These are phyloP conservation scores for Lamellibrachia satsuma DNA, from an alignment of 2,888 invertebrate genomes.

Conservation along the genomic window DNA sequence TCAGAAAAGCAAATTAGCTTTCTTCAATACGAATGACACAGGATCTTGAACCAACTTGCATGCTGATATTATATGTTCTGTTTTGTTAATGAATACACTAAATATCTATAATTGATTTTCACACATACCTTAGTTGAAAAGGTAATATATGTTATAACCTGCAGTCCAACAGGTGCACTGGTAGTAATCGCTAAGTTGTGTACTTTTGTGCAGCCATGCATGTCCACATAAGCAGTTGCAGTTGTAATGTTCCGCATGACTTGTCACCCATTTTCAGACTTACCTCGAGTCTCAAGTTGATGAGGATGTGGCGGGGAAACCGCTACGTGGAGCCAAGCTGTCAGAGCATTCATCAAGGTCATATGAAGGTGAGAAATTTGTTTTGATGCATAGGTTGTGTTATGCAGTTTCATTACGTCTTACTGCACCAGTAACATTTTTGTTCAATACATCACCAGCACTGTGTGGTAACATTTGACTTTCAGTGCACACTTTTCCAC, in stretches of 20 bases:
- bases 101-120: too few species aligned
- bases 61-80: too few species aligned
- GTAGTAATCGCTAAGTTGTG: not conserved
- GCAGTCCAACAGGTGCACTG: too few species aligned
- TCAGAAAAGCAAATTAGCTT: too few species aligned
- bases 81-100: too few species aligned
- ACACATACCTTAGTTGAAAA: too few species aligned
- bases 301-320: slow-evolving; percentile 22
- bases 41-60: too few species aligned
- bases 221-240: not conserved
- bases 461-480: not conserved
- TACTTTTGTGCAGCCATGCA: not conserved
- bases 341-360: slow-evolving; percentile 32
- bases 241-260: not conserved
- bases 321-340: slow-evolving; percentile 30
- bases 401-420: not conserved
- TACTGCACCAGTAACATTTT: not conserved
- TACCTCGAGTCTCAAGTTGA: slow-evolving; percentile 50
- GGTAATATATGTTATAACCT: too few species aligned
- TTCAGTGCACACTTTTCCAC: not conserved
- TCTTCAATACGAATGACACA: too few species aligned
- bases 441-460: not conserved
- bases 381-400: not conserved
- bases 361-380: slow-evolving; percentile 33
- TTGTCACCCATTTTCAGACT: slow-evolving; percentile 45